Evolutionary conservation across 1,140 invertebrate genomes (phyloP), one percentile per base, ranked within the genome.

Genomic region (Hesperophylax magnus): DNA sequence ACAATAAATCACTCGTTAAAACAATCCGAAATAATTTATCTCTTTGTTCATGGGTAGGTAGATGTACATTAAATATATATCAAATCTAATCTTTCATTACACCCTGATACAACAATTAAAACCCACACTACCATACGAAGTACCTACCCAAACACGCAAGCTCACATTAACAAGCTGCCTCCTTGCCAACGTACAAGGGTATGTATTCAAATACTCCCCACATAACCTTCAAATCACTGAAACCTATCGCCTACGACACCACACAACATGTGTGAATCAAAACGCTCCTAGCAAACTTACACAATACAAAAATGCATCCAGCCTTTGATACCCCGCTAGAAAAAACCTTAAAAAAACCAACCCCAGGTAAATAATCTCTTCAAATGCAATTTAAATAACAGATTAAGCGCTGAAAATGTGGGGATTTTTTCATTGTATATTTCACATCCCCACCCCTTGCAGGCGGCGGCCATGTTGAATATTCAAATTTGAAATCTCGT

Each of bases 331-430:
- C 72, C 53, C 52, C 72, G 39, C 39, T 75, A 8, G 7, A 7
- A 18, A 54, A 53, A 56, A n/a, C 31, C 20, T 3, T 18, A 58
- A 75, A 74, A 54, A 74, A 54, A 22, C 53, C 77, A 56, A 56
- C 71, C 77, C 77, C 81, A 78, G 81, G 81, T 82, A 75, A 75
- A 78, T 82, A 82, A 82, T 82, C 77, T 65, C 61, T 67, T 53
- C 78, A 82, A 82, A 82, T 82, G 81, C 81, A 82, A 82, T 82
- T 82, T 82, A 82, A 82, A 82, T 82, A 82, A 80, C 81, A 82
- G 81, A 82, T 82, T 82, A 82, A 71, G 53, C 27, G 27, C 71
- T 24, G 71, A 27, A 72, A 53, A 56, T 24, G 72, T 22, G 31
- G 75, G 14, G 22, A 47, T 24, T 18, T 27, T 47, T 47, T 47